A percentile compares a stretch with the other conserved stretches of the same genome.
Conservation (phyloP, 2,113 vertebrate species). For the Murina feae region DNA sequence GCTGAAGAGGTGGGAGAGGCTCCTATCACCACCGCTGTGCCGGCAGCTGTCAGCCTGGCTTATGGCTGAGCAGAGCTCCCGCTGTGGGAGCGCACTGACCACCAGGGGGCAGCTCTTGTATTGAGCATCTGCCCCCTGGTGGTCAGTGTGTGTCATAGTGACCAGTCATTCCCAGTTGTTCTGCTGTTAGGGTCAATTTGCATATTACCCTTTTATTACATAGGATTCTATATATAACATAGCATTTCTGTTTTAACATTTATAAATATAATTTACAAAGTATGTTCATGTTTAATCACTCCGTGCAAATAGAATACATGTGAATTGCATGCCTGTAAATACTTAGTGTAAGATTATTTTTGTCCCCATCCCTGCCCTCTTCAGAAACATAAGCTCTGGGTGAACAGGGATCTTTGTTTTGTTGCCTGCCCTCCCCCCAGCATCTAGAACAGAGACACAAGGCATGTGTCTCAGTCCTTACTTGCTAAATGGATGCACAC, state of each 20-base stretch:
- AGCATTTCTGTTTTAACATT: background rate
- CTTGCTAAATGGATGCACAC: background rate
- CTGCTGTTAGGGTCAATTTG: too few species aligned
- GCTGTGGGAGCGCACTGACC: too few species aligned
- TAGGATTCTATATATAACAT: background rate
- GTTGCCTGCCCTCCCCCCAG: background rate
- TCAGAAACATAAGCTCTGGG: background rate
- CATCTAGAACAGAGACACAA: background rate
- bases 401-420: background rate
- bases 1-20: too few species aligned
- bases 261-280: background rate
- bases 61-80: too few species aligned
- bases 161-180: too few species aligned
- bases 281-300: background rate
- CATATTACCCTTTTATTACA: too few species aligned
- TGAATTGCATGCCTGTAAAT: background rate
- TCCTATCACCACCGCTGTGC: too few species aligned
- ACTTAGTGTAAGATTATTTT: background rate
- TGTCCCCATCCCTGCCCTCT: background rate
- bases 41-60: too few species aligned
- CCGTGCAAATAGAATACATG: background rate
- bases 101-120: too few species aligned
- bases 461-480: background rate
- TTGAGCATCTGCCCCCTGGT: too few species aligned
- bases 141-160: too few species aligned